Evolutionary conservation across 1,140 invertebrate species (phyloP).

Genomic region (Leptonema lineaticorne): DNA sequence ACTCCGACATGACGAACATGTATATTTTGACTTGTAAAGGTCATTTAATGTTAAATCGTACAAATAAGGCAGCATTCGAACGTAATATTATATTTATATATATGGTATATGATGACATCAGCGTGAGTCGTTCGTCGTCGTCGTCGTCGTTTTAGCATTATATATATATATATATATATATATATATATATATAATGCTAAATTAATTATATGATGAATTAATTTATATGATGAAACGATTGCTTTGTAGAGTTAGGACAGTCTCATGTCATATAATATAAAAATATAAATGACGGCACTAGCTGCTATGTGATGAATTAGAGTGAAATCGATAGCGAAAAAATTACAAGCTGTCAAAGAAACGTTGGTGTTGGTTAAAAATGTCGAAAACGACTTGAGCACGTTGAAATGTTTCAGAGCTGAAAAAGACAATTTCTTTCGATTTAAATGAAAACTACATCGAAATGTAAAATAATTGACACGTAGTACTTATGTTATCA

Average conservation of each 20-base stretch:
- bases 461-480: background rate
- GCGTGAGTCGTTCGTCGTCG: no score
- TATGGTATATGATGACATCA: no score
- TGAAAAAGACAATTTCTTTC: background rate
- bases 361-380: background rate
- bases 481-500: background rate
- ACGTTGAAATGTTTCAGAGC: background rate
- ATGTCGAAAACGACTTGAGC: background rate
- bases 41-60: no score
- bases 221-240: no score
- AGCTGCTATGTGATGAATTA: background rate
- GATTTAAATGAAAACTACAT: background rate
- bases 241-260: background rate
- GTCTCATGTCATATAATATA: conserved; percentile 10
- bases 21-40: no score
- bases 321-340: conserved; percentile 3
- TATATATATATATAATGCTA: no score
- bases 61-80: no score
- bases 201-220: no score
- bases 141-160: no score
- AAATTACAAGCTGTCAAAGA: conserved; percentile 18
- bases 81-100: no score
- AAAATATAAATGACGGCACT: conserved; percentile 12
- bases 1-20: no score
- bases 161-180: no score